Base-by-base conservation (phyloP, 2,888 invertebrate species). In the Pseudanteris insignis region DNA sequence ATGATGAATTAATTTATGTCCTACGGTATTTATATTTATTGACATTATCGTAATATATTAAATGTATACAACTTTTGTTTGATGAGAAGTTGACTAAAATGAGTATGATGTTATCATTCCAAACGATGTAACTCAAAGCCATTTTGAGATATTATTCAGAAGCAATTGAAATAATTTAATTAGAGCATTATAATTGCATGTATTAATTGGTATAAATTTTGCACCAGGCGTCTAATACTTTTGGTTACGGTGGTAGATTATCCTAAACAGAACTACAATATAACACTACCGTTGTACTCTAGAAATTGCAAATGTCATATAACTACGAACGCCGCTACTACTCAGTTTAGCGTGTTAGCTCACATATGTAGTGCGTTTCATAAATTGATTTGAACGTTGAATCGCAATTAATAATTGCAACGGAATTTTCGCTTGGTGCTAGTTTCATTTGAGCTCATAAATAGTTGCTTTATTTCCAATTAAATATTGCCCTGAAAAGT, bases 261-360 rank as follows among this genome's bases (percentile, higher is more conserved):
- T 44, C 44, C 28, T 37, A 54, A 54, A 54, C 44, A 44, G 43
- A 36, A 54, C 33, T 54, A 38, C 15, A 54, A 37, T 33, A 38
- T 38, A 46, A 44, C 44, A 44, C 25, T 43, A 54, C 44, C 44
- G 44, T 46, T 44, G 44, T 33, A 38, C 44, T 44, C 44, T 38
- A 54, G 44, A 54, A 54, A 30, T 38, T 54, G 54, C 44, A 46
- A 38, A 38, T 46, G 54, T 54, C 44, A 44, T 32, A 28, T 28
- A 38, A 8, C 21, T 44, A 26, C 43, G 18, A 37, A 44, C 29
- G 37, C 24, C 18, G 21, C 32, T 28, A 18, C 32, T 28, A 18
- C 32, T 43, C 53, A 21, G 32, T 53, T 53, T 37, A 30, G 37
- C 10, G 32, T 54, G 38, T 44, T 54, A 2, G 15, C 44, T 44